phyloP scores from a whole-genome alignment of 2,113 vertebrate genomes.

The Vidua chalybeata region DNA sequence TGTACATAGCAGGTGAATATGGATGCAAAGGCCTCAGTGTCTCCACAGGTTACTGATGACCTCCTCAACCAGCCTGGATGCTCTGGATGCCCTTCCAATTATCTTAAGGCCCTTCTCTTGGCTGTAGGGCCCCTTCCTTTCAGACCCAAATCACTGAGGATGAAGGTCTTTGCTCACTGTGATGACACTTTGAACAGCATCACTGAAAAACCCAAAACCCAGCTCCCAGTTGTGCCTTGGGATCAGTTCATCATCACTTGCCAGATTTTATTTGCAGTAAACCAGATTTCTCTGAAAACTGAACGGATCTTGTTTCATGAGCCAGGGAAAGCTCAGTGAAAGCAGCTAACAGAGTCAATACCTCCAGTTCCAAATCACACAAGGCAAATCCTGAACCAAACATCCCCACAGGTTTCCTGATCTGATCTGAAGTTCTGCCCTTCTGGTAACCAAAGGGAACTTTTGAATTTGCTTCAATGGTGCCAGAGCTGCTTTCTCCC shows the following conservation, averaged over 20 bases:
- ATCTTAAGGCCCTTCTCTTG: background rate
- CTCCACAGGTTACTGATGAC: background rate
- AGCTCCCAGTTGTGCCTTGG: background rate
- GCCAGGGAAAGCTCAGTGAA: background rate
- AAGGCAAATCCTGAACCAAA: background rate
- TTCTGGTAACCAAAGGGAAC: background rate
- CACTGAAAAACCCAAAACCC: background rate
- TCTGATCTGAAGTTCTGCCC: background rate
- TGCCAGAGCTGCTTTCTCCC: background rate
- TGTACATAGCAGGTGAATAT: accelerated
- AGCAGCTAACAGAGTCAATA: background rate
- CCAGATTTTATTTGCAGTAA: background rate
- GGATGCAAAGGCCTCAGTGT: background rate
- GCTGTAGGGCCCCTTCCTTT: background rate
- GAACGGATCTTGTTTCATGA: background rate
- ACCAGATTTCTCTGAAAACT: background rate
- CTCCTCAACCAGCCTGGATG: background rate
- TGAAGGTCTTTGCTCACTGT: background rate
- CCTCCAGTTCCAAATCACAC: background rate
- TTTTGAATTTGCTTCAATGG: background rate
- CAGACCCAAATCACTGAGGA: background rate
- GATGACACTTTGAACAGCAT: background rate
- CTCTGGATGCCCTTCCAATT: background rate
- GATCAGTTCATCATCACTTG: background rate
- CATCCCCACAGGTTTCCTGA: background rate